Conservation (phyloP, 2,113 vertebrate species). For the Mionectes macconnelli region DNA sequence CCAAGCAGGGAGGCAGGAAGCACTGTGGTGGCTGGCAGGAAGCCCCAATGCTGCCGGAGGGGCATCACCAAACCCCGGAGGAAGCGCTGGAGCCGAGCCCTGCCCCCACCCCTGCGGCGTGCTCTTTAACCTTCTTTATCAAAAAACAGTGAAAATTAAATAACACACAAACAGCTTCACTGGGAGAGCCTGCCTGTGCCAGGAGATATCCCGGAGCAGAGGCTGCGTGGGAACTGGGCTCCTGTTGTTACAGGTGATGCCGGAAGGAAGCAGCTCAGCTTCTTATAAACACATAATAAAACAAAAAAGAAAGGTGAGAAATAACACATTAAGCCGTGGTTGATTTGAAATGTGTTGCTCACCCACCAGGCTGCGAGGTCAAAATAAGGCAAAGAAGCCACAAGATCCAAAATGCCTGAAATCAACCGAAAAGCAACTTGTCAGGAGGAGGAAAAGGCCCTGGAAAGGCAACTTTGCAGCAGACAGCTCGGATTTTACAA, state of each 20-base stretch:
- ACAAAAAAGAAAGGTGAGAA: constrained; percentile 18
- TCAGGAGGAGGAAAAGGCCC: neutral
- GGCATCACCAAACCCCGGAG: neutral
- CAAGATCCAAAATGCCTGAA: neutral
- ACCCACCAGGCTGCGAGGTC: fast-evolving
- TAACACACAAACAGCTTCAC: neutral
- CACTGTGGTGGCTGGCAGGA: neutral
- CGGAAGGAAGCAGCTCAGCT: neutral
- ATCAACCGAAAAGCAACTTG: neutral
- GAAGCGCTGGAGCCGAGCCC: neutral
- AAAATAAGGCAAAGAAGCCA: neutral
- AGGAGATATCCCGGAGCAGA: neutral
- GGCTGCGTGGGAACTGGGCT: neutral
- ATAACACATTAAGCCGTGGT: neutral
- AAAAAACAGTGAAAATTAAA: neutral
- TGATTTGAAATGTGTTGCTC: fast-evolving
- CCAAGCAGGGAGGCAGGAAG: constrained; percentile 38
- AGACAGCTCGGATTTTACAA: neutral
- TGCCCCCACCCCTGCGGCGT: fast-evolving
- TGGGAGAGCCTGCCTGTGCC: fast-evolving
- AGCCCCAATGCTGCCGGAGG: neutral
- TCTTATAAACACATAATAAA: neutral
- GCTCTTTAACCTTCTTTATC: neutral
- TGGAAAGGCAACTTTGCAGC: neutral
- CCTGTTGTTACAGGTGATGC: neutral